Evolutionary conservation across 1,140 invertebrate species (phyloP).

Genomic region (Polyergus mexicanus): DNA sequence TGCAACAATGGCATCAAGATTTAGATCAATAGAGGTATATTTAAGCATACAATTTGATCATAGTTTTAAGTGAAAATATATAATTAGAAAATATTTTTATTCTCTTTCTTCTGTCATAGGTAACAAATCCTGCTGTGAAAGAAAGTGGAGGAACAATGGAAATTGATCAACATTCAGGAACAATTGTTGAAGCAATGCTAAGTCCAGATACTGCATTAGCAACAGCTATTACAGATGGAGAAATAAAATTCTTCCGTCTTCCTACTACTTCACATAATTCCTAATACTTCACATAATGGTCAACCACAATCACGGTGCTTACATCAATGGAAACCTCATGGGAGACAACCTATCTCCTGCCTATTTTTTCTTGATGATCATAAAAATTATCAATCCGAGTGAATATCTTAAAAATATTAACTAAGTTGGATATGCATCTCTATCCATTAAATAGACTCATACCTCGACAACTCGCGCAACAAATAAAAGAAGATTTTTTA

Average conservation of each 20-base stretch:
- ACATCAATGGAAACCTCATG: slow-evolving; percentile 96
- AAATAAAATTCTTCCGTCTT: slow-evolving; percentile 96
- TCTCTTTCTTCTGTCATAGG: slow-evolving; percentile 73
- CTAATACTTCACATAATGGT: slow-evolving; percentile 66
- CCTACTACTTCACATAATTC: no score
- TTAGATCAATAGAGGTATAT: slow-evolving; percentile 79
- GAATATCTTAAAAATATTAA: slow-evolving; percentile 84
- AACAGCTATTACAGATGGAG: slow-evolving; percentile 94
- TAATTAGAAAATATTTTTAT: slow-evolving; percentile 58
- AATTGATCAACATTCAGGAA: slow-evolving; percentile 89
- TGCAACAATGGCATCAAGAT: slow-evolving; percentile 79
- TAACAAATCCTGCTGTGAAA: slow-evolving; percentile 77
- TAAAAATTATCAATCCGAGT: slow-evolving; percentile 93
- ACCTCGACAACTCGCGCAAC: no score
- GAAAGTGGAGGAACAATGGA: slow-evolving; percentile 86
- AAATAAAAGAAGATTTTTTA: no score
- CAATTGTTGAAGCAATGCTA: slow-evolving; percentile 95
- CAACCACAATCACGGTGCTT: slow-evolving; percentile 90
- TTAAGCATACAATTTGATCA: slow-evolving; percentile 40
- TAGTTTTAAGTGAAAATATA: slow-evolving; percentile 29
- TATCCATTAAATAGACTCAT: slow-evolving; percentile 4
- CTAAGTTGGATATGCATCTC: neutral
- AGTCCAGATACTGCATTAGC: slow-evolving; percentile 97
- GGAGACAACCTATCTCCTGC: slow-evolving; percentile 93
- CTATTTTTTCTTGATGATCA: slow-evolving; percentile 97